Conservation (phyloP, 2,888 invertebrate species). For the Patella pellucida region DNA sequence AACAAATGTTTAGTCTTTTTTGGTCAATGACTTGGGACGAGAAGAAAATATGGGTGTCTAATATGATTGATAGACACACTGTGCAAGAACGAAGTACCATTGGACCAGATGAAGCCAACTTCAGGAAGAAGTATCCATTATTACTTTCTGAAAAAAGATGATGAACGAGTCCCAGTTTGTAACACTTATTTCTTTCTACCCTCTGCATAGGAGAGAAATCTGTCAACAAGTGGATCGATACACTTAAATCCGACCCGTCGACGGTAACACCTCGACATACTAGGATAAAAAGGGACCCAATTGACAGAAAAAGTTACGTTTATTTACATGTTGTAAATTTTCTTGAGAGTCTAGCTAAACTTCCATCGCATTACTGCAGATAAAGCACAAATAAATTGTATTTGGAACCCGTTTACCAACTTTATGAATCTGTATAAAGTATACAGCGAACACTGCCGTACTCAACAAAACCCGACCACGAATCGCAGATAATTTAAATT, state of each 20-base stretch:
- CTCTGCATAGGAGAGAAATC: not conserved
- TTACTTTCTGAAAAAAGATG: not conserved
- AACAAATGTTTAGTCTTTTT: not conserved
- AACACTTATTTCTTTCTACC: not conserved
- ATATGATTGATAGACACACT: not conserved
- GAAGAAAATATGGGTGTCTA: not conserved
- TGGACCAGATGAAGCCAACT: not conserved
- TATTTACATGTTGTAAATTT: conserved; percentile 5
- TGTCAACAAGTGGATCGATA: not conserved
- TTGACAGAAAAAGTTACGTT: not conserved
- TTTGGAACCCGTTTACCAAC: conserved; percentile 7
- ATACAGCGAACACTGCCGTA: conserved; percentile 4
- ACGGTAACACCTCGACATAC: not conserved
- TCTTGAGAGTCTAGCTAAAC: conserved; percentile 5
- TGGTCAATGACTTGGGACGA: conserved; percentile 8
- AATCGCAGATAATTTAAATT: not conserved
- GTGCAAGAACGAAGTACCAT: not conserved
- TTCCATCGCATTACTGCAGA: conserved; percentile 18
- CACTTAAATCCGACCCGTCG: not conserved
- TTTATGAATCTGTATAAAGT: conserved; percentile 1
- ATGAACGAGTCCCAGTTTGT: not conserved
- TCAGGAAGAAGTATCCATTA: too few species aligned
- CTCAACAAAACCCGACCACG: not conserved
- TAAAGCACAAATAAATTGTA: conserved; percentile 7
- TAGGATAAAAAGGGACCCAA: not conserved